These are phyloP conservation scores for Arctocebus calabarensis DNA, from an alignment of 2,797 vertebrate genomes.

Conservation along the genomic window DNA sequence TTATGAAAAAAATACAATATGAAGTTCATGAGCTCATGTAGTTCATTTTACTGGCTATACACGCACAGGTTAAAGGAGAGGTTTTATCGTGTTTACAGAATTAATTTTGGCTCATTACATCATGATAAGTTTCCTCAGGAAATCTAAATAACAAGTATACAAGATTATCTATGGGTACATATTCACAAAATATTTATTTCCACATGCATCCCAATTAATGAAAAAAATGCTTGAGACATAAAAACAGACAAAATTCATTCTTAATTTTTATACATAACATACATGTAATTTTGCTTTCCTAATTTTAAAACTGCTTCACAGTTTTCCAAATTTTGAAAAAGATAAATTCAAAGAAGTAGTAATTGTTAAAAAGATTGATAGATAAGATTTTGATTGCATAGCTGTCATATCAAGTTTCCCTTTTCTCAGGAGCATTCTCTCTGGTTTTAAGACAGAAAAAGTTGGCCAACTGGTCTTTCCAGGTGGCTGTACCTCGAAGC, in stretches of 20 bases:
- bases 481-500: background rate
- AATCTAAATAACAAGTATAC: slow-evolving; percentile 21
- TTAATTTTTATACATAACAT: background rate
- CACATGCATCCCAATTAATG: background rate
- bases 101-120: slow-evolving; percentile 59
- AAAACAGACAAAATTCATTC: background rate
- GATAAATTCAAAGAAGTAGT: background rate
- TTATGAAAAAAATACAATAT: background rate
- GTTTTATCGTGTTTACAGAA: slow-evolving; percentile 61
- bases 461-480: background rate
- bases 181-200: slow-evolving; percentile 46
- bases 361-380: background rate
- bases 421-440: background rate
- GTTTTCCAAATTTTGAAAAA: background rate
- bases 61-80: slow-evolving; percentile 33
- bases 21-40: background rate
- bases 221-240: background rate
- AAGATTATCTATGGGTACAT: background rate
- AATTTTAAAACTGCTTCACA: background rate
- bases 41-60: slow-evolving; percentile 3
- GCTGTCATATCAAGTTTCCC: background rate
- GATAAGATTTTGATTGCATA: background rate
- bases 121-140: slow-evolving; percentile 45
- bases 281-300: background rate
- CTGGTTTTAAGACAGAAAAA: background rate